Percentiles rank a stretch among this genome's conserved stretches.
Conservation (phyloP, 1,140 invertebrate genomes). For the Vanessa tameamea region DNA sequence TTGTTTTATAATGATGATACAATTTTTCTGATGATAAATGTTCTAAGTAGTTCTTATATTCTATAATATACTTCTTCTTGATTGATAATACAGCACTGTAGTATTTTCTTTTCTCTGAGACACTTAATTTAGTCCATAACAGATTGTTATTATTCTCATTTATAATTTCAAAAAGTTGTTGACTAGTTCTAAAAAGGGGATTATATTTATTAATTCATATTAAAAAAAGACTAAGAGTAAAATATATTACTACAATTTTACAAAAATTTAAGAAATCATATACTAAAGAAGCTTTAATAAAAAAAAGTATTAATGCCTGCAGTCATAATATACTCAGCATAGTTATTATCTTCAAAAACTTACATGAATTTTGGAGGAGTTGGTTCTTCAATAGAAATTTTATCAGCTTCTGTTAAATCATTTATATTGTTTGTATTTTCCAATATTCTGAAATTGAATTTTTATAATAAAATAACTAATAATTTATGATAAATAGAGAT, state of each 20-base stretch:
- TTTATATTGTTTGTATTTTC: background rate
- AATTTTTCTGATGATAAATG: constrained; percentile 52
- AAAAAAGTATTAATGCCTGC: too few relatives aligned
- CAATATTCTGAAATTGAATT: background rate
- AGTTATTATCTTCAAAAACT: constrained; percentile 6
- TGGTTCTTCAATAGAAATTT: constrained; percentile 37
- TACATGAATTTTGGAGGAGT: constrained; percentile 45
- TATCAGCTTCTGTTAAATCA: background rate
- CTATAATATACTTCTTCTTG: constrained; percentile 55
- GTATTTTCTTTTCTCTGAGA: constrained; percentile 46
- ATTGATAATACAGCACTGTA: constrained; percentile 46
- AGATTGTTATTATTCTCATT: constrained; percentile 35
- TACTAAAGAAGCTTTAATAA: too few relatives aligned
- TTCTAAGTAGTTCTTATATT: constrained; percentile 59
- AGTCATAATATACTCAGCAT: too few relatives aligned
- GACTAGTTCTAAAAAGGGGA: constrained; percentile 43
- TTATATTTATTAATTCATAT: too few relatives aligned
- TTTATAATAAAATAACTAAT: too few relatives aligned
- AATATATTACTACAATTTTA: too few relatives aligned
- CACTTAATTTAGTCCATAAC: constrained; percentile 46
- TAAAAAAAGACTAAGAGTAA: too few relatives aligned
- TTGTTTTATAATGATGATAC: constrained; percentile 49
- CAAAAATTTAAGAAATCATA: too few relatives aligned
- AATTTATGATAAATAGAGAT: too few relatives aligned
- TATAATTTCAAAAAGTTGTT: constrained; percentile 51